A percentile compares a stretch with the other conserved stretches of the same genome.
Conservation (phyloP, 2,797 vertebrate species). For the Nasua narica region DNA sequence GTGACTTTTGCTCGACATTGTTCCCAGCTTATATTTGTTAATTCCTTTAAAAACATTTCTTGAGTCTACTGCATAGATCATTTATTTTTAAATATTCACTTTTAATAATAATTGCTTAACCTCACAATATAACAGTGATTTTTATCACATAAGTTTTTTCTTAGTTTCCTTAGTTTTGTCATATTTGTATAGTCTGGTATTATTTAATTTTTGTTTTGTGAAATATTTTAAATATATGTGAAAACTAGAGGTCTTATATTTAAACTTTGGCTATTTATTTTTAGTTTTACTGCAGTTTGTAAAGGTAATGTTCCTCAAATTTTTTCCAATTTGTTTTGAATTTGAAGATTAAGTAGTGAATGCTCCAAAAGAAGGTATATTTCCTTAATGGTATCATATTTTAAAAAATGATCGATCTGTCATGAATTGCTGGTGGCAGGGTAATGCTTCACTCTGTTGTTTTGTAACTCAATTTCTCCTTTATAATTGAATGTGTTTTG, state of each 20-base stretch:
- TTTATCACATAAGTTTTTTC: background rate
- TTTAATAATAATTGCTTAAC: background rate
- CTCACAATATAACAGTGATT: background rate
- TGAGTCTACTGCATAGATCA: background rate
- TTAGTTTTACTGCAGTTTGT: slow-evolving; percentile 3
- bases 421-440: background rate
- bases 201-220: background rate
- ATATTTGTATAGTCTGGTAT: background rate
- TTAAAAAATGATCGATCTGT: background rate
- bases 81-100: background rate
- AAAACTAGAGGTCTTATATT: background rate
- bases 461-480: background rate
- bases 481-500: slow-evolving; percentile 9
- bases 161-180: slow-evolving; percentile 14
- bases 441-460: background rate
- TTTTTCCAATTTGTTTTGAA: background rate
- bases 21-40: background rate
- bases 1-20: background rate
- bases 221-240: background rate
- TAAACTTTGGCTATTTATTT: background rate
- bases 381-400: background rate
- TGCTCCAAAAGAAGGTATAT: background rate
- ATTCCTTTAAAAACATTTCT: slow-evolving; percentile 2
- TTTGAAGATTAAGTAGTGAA: background rate
- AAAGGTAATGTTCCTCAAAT: background rate